A percentile compares a stretch with the other conserved stretches of the same genome.
Evolutionary conservation across 1,140 invertebrate genomes (phyloP).

Genomic region (Leptinotarsa texana): DNA sequence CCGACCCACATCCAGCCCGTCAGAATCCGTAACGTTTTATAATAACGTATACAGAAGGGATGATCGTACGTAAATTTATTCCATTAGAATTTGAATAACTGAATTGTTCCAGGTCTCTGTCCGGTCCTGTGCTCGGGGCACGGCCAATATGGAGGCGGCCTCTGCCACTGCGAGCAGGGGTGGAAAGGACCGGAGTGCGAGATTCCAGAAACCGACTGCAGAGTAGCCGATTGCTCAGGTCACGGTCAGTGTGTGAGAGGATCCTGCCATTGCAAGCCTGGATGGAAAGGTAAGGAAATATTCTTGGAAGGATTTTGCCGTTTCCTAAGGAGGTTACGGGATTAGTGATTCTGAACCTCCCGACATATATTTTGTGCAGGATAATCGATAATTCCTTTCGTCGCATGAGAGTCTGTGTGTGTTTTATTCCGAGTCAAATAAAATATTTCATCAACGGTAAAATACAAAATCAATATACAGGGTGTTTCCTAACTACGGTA

Average conservation of each 20-base stretch:
- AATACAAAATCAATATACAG: too few species aligned
- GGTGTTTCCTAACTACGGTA: too few species aligned
- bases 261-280: slow-evolving; percentile 84
- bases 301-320: too few species aligned
- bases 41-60: neutral
- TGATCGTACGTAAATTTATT: slow-evolving; percentile 3
- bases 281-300: slow-evolving; percentile 77
- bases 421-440: too few species aligned
- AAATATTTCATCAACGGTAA: too few species aligned
- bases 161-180: slow-evolving; percentile 94
- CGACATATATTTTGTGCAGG: too few species aligned
- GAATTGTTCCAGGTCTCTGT: slow-evolving; percentile 74
- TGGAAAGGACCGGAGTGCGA: slow-evolving; percentile 97
- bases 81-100: neutral
- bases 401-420: too few species aligned
- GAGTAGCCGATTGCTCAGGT: slow-evolving; percentile 89
- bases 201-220: slow-evolving; percentile 86
- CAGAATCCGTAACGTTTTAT: neutral
- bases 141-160: slow-evolving; percentile 91
- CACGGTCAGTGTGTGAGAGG: slow-evolving; percentile 89
- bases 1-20: too few species aligned
- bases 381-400: too few species aligned
- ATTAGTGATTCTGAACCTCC: too few species aligned
- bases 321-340: too few species aligned
- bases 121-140: slow-evolving; percentile 95